Evolutionary conservation across 1,140 invertebrate species (phyloP), one percentile per base, ranked within the genome.

Genomic region (Drosophila elegans): DNA sequence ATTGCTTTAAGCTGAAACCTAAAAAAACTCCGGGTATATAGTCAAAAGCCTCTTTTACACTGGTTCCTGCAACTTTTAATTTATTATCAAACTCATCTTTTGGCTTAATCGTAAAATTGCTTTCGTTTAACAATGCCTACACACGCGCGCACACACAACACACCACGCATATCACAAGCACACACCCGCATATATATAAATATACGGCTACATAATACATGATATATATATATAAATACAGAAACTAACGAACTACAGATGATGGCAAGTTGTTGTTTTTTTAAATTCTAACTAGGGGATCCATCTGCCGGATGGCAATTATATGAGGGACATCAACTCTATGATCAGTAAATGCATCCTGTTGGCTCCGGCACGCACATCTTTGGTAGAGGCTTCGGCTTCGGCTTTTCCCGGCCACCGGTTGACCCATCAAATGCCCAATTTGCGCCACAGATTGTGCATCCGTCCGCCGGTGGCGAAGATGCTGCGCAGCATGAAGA

Each of bases 401-500:
- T 21, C 16, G 54, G 64, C 64, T 38, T 2, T 13, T 44, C 36
- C 39, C 7, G 13, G n/a, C 3, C 9, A 12, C 6, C 4, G 2
- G 10, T 32, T 7, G 29, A 32, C 13, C 29, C 68, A 84, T 92
- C 91, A 92, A 68, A 92, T 75, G 57, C 80, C 78, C 67, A 93
- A 32, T 67, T 92, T 92, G 73, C 93, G 93, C 93, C 94, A 94
- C 9, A 95, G 76, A 55, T 92, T 89, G 78, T 94, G 93, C 44
- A 94, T 91, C 36, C 93, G 92, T 25, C 94, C 95, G 46, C 93
- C 93, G 25, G 95, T 94, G 85, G 96, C 95, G 90, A 96, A 96
- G 27, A 96, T 93, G 91, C 95, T 95, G 66, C 94, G 93, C 48
- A 96, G 93, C 93, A 96, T 93, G 5, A 95, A 74, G 3, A 95